phyloP scores from a whole-genome alignment of 2,113 vertebrate species.

The Psophia crepitans region DNA sequence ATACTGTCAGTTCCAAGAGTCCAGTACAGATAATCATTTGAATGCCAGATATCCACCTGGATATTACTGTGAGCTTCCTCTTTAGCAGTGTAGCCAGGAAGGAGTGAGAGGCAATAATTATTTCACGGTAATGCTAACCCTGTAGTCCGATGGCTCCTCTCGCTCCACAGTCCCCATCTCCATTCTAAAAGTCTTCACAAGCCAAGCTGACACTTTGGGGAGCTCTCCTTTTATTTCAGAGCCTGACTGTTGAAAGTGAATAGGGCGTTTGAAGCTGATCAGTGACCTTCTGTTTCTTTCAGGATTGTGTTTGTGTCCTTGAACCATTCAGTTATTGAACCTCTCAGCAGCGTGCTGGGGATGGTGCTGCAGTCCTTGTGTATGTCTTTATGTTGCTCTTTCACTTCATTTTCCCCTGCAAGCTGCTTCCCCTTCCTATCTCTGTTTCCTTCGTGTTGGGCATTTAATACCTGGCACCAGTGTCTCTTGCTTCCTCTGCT shows the following conservation, averaged over 20 bases:
- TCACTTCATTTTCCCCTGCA: conserved; percentile 24
- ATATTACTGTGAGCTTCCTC: neutral
- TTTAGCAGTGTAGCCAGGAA: neutral
- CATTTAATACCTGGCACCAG: conserved; percentile 28
- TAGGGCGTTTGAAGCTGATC: conserved; percentile 87
- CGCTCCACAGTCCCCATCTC: conserved; percentile 9
- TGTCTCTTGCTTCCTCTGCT: neutral
- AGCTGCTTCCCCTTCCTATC: conserved; percentile 1
- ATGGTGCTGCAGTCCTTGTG: conserved; percentile 45
- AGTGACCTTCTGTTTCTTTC: conserved; percentile 83
- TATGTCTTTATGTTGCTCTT: conserved; percentile 53
- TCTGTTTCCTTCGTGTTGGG: neutral
- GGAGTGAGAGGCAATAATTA: neutral
- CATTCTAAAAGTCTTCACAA: conserved; percentile 61
- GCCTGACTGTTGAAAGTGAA: conserved; percentile 36
- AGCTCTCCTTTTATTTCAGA: conserved; percentile 54
- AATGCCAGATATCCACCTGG: neutral
- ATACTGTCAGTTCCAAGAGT: neutral
- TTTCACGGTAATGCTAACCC: neutral
- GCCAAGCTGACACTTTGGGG: conserved; percentile 31
- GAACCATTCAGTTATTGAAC: conserved; percentile 70
- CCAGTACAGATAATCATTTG: neutral
- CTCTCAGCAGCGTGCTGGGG: conserved; percentile 55
- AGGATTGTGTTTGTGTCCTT: conserved; percentile 74
- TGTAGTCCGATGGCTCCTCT: conserved; percentile 26